Conservation (phyloP, 2,797 vertebrate genomes). For the Cryptoprocta ferox region DNA sequence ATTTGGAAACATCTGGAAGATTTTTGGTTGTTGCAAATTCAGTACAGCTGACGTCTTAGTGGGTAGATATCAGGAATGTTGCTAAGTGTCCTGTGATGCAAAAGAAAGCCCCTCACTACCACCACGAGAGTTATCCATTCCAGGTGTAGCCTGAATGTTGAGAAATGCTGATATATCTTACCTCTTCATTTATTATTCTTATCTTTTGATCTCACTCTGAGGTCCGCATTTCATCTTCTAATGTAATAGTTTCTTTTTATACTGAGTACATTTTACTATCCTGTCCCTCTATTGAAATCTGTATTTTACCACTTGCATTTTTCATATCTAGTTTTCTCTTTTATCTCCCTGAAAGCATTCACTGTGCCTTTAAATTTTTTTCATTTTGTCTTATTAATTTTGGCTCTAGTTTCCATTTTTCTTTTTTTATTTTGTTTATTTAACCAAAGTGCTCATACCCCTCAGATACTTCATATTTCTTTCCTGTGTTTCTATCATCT, state of each 20-base stretch:
- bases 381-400: background rate
- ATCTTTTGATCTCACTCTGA: background rate
- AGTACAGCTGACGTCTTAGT: background rate
- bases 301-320: background rate
- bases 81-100: background rate
- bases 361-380: background rate
- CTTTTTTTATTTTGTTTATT: background rate
- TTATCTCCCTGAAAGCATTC: background rate
- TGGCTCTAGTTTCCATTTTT: background rate
- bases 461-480: background rate
- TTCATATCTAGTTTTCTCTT: background rate
- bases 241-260: background rate
- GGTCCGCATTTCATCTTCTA: background rate
- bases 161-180: background rate
- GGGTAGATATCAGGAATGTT: background rate
- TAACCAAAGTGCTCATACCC: background rate
- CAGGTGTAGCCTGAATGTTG: background rate
- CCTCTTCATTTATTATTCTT: background rate
- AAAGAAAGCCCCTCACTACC: background rate
- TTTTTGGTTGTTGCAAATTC: background rate
- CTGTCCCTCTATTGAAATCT: background rate
- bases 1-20: background rate
- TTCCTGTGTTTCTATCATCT: background rate
- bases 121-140: background rate
- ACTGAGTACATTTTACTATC: background rate